These are phyloP conservation scores for Knipowitschia caucasica DNA, from an alignment of 2,797 vertebrate species.

Conservation along the genomic window DNA sequence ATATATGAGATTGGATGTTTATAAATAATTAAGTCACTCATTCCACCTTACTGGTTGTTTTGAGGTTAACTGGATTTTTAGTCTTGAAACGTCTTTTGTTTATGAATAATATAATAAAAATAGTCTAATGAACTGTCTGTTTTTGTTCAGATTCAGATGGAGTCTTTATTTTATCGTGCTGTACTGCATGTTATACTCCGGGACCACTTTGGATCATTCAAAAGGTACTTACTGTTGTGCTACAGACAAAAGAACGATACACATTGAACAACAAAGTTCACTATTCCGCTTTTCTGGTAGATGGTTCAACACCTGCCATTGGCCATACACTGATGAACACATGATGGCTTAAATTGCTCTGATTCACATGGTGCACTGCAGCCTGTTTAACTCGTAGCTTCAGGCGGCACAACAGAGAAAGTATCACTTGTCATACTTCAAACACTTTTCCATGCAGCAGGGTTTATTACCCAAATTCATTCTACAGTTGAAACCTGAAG, in stretches of 20 bases:
- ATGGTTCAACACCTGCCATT: no score
- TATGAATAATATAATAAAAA: constrained; percentile 39
- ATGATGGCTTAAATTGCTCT: no score
- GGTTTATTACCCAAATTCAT: no score
- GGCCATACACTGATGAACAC: no score
- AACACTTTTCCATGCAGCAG: no score
- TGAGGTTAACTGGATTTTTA: constrained; percentile 1
- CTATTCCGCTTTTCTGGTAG: no score
- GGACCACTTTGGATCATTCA: constrained; percentile 85
- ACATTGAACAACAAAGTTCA: no score
- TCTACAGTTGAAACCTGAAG: no score
- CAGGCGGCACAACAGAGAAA: no score
- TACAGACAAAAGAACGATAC: not conserved
- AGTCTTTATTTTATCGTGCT: constrained; percentile 95
- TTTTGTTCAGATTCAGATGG: constrained; percentile 85
- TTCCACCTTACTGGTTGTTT: constrained; percentile 24
- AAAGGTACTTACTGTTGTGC: constrained; percentile 85
- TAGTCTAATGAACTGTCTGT: constrained; percentile 28
- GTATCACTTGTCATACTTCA: no score
- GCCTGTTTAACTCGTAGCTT: no score
- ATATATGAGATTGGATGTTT: constrained; percentile 64
- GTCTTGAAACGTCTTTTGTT: constrained; percentile 42
- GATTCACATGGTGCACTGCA: no score
- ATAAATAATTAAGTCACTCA: constrained; percentile 75
- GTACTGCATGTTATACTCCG: constrained; percentile 93